A percentile compares a stretch with the other conserved stretches of the same genome.
Conservation (phyloP, 2,113 vertebrate species). For the Gambusia holbrooki region DNA sequence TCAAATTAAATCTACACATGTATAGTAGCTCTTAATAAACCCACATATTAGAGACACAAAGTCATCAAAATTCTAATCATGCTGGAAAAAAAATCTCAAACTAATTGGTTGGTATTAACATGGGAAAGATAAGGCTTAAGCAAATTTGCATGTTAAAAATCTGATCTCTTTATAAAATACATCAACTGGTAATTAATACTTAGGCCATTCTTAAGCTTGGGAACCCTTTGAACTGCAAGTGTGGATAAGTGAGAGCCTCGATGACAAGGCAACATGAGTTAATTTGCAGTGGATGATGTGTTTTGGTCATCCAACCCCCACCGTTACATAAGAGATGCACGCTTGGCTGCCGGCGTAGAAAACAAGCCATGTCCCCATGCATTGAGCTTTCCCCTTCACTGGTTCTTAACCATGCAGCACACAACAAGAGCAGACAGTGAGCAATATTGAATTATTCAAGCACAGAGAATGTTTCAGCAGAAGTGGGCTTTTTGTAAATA, state of each 20-base stretch:
- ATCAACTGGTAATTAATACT: conserved; percentile 23
- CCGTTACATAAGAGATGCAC: conserved; percentile 70
- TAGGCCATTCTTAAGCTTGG: conserved; percentile 1
- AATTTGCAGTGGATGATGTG: conserved; percentile 50
- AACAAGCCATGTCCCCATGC: conserved; percentile 68
- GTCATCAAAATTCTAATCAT: neutral
- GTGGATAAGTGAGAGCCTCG: conserved; percentile 10
- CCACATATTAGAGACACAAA: neutral
- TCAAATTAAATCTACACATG: too few species aligned
- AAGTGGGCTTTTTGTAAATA: conserved; percentile 33
- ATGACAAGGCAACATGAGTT: conserved; percentile 43
- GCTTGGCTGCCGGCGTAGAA: conserved; percentile 67
- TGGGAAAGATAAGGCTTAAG: neutral
- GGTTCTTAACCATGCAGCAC: conserved; percentile 63
- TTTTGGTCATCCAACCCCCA: conserved; percentile 29
- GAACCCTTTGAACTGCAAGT: conserved; percentile 7
- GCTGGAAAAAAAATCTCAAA: neutral
- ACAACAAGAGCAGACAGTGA: conserved; percentile 70
- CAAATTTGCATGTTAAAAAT: neutral
- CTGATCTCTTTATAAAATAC: neutral
- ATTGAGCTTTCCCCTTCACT: conserved; percentile 72
- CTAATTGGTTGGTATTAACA: neutral
- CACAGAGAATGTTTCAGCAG: conserved; percentile 48
- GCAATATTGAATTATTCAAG: conserved; percentile 73
- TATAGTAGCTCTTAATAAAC: neutral